These are phyloP conservation scores for Hemibagrus wyckioides DNA, from an alignment of 2,113 vertebrate genomes.

Conservation along the genomic window DNA sequence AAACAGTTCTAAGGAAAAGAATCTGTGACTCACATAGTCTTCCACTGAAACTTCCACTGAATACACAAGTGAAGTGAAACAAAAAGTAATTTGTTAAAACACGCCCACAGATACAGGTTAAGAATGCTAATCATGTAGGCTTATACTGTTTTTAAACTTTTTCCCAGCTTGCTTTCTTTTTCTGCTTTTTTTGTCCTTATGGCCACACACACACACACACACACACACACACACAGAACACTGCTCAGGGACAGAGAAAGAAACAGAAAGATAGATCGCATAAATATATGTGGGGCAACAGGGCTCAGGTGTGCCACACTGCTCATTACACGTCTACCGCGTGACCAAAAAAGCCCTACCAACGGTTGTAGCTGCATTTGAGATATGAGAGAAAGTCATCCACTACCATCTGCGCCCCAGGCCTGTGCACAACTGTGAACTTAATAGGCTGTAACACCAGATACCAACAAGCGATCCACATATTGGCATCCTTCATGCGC, in stretches of 20 bases:
- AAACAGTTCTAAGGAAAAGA: neutral
- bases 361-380: constrained; percentile 18
- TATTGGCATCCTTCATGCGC: constrained; percentile 7
- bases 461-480: constrained; percentile 23
- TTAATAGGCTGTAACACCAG: constrained; percentile 32
- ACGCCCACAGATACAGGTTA: too few species aligned
- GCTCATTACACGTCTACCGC: neutral
- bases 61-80: neutral
- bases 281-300: constrained; percentile 2
- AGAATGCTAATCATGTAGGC: neutral
- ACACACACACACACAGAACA: neutral
- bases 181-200: neutral
- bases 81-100: neutral
- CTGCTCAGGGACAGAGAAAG: neutral
- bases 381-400: constrained; percentile 5
- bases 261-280: constrained; percentile 19
- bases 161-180: neutral
- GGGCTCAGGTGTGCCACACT: constrained; percentile 14
- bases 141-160: neutral
- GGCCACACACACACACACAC: neutral
- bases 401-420: neutral
- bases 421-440: neutral
- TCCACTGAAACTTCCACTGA: neutral
- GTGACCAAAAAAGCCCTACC: too few species aligned
- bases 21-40: too few species aligned